Percentiles rank a stretch among this genome's conserved stretches.
phyloP scores from a whole-genome alignment of 2,888 invertebrate genomes.

The Mimachlamys varia region DNA sequence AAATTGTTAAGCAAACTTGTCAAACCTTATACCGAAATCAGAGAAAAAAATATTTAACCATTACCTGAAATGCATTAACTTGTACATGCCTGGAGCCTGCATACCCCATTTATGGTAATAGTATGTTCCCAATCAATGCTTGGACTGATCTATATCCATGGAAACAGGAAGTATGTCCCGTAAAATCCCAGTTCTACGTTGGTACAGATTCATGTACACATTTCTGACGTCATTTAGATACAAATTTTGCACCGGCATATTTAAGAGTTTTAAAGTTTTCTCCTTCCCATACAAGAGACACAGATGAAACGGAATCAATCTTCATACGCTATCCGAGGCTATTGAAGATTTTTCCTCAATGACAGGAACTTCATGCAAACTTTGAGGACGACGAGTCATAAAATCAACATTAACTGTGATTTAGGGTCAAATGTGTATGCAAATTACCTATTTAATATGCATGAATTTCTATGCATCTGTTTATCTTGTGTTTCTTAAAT shows the following conservation, averaged over 20 bases:
- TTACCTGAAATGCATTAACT: conserved; percentile 29
- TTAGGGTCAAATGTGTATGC: conserved; percentile 31
- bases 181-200: neutral
- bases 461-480: conserved; percentile 36
- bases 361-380: conserved; percentile 22
- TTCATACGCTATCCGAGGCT: neutral
- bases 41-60: neutral
- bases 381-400: conserved; percentile 13
- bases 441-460: conserved; percentile 32
- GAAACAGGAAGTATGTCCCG: neutral
- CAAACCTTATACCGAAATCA: neutral
- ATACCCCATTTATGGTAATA: conserved; percentile 32
- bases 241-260: conserved; percentile 5
- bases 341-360: neutral
- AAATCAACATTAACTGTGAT: conserved; percentile 28
- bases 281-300: neutral
- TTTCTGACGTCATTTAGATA: conserved; percentile 13
- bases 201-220: neutral
- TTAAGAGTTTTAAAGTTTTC: neutral
- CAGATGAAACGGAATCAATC: neutral
- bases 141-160: neutral
- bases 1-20: neutral
- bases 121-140: neutral
- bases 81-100: conserved; percentile 3
- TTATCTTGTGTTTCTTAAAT: conserved; percentile 34